Evolutionary conservation across 2,888 invertebrate species (phyloP).

Genomic region (Selenia dentaria): DNA sequence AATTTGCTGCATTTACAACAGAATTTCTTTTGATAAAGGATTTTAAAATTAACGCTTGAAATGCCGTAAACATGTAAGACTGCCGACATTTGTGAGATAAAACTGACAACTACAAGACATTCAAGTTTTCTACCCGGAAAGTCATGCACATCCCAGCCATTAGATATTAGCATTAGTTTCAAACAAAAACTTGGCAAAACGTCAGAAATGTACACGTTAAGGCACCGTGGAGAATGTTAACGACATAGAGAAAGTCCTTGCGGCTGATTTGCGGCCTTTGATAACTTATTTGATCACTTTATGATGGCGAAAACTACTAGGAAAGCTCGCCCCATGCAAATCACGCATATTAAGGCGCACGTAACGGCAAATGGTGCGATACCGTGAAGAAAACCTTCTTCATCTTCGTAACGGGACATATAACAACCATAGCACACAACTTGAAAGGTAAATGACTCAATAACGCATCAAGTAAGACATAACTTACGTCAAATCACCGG

Average conservation of each 20-base stretch:
- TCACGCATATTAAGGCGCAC: slow-evolving; percentile 60
- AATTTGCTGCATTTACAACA: slow-evolving; percentile 9
- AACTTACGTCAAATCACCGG: slow-evolving; percentile 36
- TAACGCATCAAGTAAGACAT: slow-evolving; percentile 46
- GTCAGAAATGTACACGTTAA: slow-evolving; percentile 59
- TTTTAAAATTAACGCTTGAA: no score
- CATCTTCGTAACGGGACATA: slow-evolving; percentile 63
- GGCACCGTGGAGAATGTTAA: slow-evolving; percentile 71
- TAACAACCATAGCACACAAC: slow-evolving; percentile 51
- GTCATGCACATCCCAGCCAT: slow-evolving; percentile 45
- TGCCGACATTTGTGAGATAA: neutral
- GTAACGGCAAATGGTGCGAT: slow-evolving; percentile 51
- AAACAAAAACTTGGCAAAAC: slow-evolving; percentile 68
- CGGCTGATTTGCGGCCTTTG: slow-evolving; percentile 69
- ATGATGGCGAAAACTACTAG: slow-evolving; percentile 77
- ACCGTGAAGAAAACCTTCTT: slow-evolving; percentile 17
- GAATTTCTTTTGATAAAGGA: neutral
- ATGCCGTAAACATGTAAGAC: no score
- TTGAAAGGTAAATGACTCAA: slow-evolving; percentile 63
- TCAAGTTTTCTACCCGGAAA: no score
- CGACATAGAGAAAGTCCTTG: slow-evolving; percentile 69
- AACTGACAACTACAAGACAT: slow-evolving; percentile 13
- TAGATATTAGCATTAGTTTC: slow-evolving; percentile 62
- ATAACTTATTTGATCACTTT: slow-evolving; percentile 82
- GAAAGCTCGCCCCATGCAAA: slow-evolving; percentile 77